phyloP scores from a whole-genome alignment of 1,140 invertebrate species.

The Gryllus bimaculatus region DNA sequence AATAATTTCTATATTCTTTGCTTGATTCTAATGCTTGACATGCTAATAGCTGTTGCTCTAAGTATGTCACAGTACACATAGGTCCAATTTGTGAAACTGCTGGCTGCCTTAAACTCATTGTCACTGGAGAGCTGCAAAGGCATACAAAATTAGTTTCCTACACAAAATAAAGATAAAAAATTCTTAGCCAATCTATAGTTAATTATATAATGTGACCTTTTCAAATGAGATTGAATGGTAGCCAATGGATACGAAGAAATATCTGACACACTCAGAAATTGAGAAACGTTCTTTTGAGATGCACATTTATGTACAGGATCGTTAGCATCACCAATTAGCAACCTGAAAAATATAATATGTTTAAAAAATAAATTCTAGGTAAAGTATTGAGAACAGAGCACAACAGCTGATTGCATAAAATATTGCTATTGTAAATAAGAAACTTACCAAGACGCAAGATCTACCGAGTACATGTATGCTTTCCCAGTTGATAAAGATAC shows the following conservation, averaged over 20 bases:
- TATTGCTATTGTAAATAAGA: neutral
- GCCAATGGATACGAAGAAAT: conserved; percentile 7
- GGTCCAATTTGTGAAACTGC: conserved; percentile 8
- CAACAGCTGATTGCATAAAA: neutral
- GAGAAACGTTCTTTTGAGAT: conserved; percentile 17
- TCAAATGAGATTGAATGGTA: conserved; percentile 11
- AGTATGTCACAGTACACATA: conserved; percentile 53
- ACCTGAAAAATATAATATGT: conserved; percentile 29
- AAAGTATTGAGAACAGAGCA: neutral
- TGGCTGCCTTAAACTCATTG: neutral
- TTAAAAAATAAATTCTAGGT: neutral
- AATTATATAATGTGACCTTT: neutral
- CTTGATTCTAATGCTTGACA: conserved; percentile 56
- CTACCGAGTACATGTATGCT: conserved; percentile 53
- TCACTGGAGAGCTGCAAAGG: neutral
- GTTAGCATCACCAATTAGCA: conserved; percentile 39
- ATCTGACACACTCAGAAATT: neutral
- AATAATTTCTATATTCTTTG: conserved; percentile 70
- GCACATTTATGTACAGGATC: conserved; percentile 38
- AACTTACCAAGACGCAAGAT: conserved; percentile 54
- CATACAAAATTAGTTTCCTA: neutral
- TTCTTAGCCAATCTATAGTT: neutral
- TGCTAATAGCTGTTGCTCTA: conserved; percentile 65
- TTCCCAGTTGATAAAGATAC: conserved; percentile 55
- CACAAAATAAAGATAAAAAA: neutral